A percentile compares a stretch with the other conserved stretches of the same genome.
phyloP scores from a whole-genome alignment of 2,113 vertebrate species.

The Cnemophilus loriae region DNA sequence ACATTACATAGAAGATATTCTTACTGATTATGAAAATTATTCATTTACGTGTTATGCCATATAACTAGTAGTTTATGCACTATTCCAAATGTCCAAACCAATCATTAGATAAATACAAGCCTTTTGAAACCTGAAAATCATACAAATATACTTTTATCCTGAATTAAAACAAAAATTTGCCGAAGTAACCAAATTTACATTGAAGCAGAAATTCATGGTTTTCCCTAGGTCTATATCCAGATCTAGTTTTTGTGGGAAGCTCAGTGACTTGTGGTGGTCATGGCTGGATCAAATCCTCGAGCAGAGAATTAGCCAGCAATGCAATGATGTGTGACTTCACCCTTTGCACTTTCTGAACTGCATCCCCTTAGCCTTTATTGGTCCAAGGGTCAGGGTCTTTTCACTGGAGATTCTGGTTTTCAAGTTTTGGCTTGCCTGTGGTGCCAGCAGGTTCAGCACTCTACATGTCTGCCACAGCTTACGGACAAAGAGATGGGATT shows the following conservation, averaged over 20 bases:
- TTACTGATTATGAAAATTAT: background rate
- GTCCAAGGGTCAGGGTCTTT: background rate
- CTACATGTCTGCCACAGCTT: background rate
- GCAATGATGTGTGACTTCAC: background rate
- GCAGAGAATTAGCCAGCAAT: background rate
- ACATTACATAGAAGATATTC: background rate
- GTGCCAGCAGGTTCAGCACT: background rate
- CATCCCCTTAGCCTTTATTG: background rate
- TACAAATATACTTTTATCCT: background rate
- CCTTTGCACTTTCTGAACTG: background rate
- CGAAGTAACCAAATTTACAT: background rate
- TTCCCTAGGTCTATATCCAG: background rate
- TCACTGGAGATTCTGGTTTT: background rate
- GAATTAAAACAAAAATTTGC: background rate
- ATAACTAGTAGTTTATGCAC: background rate
- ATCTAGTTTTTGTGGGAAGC: background rate
- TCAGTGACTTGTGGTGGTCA: background rate
- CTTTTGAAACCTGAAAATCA: background rate
- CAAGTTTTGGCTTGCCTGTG: background rate
- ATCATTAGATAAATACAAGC: background rate
- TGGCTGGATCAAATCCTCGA: background rate
- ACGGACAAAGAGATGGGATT: rapidly evolving
- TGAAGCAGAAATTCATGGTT: background rate
- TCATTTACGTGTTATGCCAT: background rate
- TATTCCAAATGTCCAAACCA: background rate